A percentile compares a stretch with the other conserved stretches of the same genome.
phyloP scores from a whole-genome alignment of 2,113 vertebrate species.

The Pelodiscus sinensis region DNA sequence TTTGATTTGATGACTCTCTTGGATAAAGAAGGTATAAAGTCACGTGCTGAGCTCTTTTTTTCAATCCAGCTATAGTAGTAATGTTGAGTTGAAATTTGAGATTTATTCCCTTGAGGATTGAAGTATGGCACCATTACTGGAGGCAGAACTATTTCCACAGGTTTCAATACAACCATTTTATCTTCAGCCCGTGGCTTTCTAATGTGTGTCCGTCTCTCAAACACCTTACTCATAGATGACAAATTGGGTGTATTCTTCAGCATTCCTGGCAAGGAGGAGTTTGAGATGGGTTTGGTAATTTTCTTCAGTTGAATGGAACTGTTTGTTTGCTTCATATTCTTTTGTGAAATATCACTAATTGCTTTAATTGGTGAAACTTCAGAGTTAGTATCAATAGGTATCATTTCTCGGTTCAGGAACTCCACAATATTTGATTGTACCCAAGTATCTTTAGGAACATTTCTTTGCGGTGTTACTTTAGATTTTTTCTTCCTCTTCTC shows the following conservation, averaged over 20 bases:
- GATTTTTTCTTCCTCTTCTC: slow-evolving; percentile 60
- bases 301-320: background rate
- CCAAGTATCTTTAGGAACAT: background rate
- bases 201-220: background rate
- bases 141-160: slow-evolving; percentile 76
- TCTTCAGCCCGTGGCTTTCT: slow-evolving; percentile 36
- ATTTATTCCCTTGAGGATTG: background rate
- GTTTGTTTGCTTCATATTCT: fast-evolving
- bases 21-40: background rate
- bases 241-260: background rate
- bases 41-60: background rate
- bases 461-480: slow-evolving; percentile 28
- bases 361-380: background rate
- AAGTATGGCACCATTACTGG: slow-evolving; percentile 61
- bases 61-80: slow-evolving; percentile 43
- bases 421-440: slow-evolving; percentile 56
- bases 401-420: slow-evolving; percentile 58
- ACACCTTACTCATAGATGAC: fast-evolving
- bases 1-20: slow-evolving; percentile 45
- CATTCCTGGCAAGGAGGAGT: background rate
- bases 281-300: fast-evolving
- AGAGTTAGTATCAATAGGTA: background rate
- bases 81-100: background rate
- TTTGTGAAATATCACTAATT: background rate
- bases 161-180: slow-evolving; percentile 71